phyloP scores from a whole-genome alignment of 1,140 invertebrate species.

The Medauroidea extradentata region DNA sequence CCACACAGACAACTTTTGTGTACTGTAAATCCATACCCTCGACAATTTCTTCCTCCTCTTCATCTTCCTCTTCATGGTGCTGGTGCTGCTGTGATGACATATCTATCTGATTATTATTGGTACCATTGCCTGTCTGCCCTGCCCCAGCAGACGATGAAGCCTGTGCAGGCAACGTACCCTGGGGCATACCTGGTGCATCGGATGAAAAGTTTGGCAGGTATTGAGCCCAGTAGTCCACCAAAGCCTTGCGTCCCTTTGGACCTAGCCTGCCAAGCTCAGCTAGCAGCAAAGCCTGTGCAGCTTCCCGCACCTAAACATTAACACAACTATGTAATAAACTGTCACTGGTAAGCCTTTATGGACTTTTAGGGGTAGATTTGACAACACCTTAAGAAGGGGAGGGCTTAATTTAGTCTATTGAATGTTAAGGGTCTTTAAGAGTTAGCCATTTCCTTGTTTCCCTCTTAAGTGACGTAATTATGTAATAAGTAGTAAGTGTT shows the following conservation, averaged over 20 bases:
- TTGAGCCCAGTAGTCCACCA: slow-evolving; percentile 94
- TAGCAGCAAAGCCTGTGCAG: slow-evolving; percentile 90
- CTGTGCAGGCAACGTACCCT: neutral
- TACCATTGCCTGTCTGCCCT: no score
- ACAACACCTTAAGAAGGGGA: no score
- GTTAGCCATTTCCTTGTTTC: no score
- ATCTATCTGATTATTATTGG: no score
- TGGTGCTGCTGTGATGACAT: neutral
- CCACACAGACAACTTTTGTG: no score
- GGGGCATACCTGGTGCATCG: slow-evolving; percentile 46
- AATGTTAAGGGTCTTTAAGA: no score
- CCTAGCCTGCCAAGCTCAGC: slow-evolving; percentile 91
- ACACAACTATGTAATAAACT: no score
- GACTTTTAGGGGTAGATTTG: no score
- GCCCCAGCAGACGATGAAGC: neutral
- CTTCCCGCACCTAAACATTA: slow-evolving; percentile 89
- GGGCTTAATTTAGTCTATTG: no score
- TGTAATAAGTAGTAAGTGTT: no score
- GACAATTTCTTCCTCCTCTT: slow-evolving; percentile 71
- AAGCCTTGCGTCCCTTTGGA: slow-evolving; percentile 81
- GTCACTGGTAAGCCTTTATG: no score
- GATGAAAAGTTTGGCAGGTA: slow-evolving; percentile 86
- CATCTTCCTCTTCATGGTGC: slow-evolving; percentile 63
- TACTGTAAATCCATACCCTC: slow-evolving; percentile 44
- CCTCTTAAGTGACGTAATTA: no score